Evolutionary conservation across 2,888 invertebrate genomes (phyloP).

Genomic region (Lasius platythorax): DNA sequence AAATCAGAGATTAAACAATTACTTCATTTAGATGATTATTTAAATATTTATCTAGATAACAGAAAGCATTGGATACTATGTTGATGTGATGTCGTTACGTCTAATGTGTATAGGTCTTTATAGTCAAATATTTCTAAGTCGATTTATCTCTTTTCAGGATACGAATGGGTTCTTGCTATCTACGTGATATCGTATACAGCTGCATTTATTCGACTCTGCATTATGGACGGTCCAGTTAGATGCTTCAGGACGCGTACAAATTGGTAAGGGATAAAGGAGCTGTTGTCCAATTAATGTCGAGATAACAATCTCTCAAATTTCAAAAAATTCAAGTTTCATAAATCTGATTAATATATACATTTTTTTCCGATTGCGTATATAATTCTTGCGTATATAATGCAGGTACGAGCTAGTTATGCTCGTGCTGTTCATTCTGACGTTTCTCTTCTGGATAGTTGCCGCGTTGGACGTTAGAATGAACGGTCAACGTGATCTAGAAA

Average conservation of each 20-base stretch:
- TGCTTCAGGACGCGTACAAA: conserved; percentile 89
- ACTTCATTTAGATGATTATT: not conserved
- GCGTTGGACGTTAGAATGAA: conserved; percentile 86
- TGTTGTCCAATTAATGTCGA: not conserved
- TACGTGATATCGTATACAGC: conserved; percentile 88
- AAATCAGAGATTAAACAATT: not conserved
- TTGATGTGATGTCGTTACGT: not conserved
- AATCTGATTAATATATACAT: not conserved
- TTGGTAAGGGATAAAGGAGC: conserved; percentile 84
- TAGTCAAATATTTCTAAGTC: not conserved
- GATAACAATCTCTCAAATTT: not conserved
- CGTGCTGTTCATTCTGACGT: conserved; percentile 88
- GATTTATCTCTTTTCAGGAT: conserved; percentile 71
- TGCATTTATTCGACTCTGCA: conserved; percentile 87
- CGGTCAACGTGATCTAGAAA: conserved; percentile 87
- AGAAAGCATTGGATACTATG: not conserved
- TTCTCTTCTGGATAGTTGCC: conserved; percentile 89
- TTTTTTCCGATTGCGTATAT: not conserved
- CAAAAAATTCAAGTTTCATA: not conserved
- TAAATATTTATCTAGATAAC: not conserved
- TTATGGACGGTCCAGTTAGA: conserved; percentile 87
- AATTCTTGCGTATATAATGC: conserved; percentile 28
- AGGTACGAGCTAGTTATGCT: conserved; percentile 88
- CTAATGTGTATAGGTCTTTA: not conserved
- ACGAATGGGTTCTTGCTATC: conserved; percentile 83